A percentile compares a stretch with the other conserved stretches of the same genome.
Evolutionary conservation across 2,888 invertebrate genomes (phyloP).

Genomic region (Nemapogon koenigi): DNA sequence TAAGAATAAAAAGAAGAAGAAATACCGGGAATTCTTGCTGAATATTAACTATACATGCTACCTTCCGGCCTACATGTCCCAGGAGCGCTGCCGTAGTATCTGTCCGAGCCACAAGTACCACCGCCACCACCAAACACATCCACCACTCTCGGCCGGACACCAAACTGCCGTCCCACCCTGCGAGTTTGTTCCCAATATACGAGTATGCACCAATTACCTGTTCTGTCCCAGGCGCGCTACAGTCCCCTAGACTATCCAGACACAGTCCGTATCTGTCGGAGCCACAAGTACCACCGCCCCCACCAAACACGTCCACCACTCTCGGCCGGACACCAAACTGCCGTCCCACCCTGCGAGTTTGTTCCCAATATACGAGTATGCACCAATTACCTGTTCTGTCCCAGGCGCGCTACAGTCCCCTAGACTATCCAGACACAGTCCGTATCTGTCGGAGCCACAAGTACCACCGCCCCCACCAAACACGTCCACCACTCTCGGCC

Average conservation of each 20-base stretch:
- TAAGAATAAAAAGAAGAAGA: too few species aligned
- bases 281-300: constrained; percentile 73
- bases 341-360: constrained; percentile 80
- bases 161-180: constrained; percentile 82
- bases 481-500: constrained; percentile 77
- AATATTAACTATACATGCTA: too few species aligned
- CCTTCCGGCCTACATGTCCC: too few species aligned
- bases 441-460: constrained; percentile 57
- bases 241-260: constrained; percentile 62
- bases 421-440: constrained; percentile 61
- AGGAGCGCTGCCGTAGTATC: too few species aligned
- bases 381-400: constrained; percentile 71
- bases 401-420: constrained; percentile 48
- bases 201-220: constrained; percentile 77
- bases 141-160: constrained; percentile 76
- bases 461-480: constrained; percentile 75
- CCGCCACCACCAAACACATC: constrained; percentile 79
- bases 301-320: constrained; percentile 81
- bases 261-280: constrained; percentile 45
- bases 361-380: constrained; percentile 90
- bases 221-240: constrained; percentile 44
- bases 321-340: constrained; percentile 78
- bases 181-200: constrained; percentile 90
- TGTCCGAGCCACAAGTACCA: constrained; percentile 73
- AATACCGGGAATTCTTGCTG: too few species aligned